Evolutionary conservation across 2,888 invertebrate genomes (phyloP), one percentile per base, ranked within the genome.

Genomic region (Caenorhabditis sulstoni): DNA sequence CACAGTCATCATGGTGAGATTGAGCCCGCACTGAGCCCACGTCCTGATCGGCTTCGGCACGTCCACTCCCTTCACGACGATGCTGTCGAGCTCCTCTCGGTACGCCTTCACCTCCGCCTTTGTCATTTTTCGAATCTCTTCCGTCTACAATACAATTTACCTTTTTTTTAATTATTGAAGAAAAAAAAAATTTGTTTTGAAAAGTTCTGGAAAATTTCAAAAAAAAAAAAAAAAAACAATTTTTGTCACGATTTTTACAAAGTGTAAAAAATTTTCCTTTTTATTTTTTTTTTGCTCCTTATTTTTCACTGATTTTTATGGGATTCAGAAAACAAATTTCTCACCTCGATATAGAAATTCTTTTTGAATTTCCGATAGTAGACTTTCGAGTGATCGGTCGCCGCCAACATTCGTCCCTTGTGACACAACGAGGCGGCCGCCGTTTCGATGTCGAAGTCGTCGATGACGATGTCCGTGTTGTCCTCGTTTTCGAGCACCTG

Each of bases 1-100:
- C 83, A 95, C 94, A 88, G 97, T 97, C 91, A 97, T 92, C 90
- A 97, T 95, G 91, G 96, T 97, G 90, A 96, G 96, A 79, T 96
- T 96, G 20, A 97, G 95, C 5, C 99, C 99, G 91, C 96, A 97
- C 89, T 99, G 99, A 0, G 99, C 97, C 99, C 99, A 99, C 0
- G 94, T 94, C 92, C 94, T 95, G 77, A 99, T 95, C 7, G 94
- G 94, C 90, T 96, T 96, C 0, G 99, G 99, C 90, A 39, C 44
- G 23, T 70, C 62, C 41, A 70, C 44, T 14, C 83, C 81, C 73
- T 81, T 82, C 3, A 86, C 96, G 85, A 95, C 93, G 68, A 99
- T 96, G 0, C 96, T 97, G 92, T 99, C 99, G 80, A 99, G 90
- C 87, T 97, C 96, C 81, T 86, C 84, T n/a, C 92, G 89, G 57